Evolutionary conservation across 1,140 invertebrate species (phyloP).

Genomic region (Phenacoccus solenopsis): DNA sequence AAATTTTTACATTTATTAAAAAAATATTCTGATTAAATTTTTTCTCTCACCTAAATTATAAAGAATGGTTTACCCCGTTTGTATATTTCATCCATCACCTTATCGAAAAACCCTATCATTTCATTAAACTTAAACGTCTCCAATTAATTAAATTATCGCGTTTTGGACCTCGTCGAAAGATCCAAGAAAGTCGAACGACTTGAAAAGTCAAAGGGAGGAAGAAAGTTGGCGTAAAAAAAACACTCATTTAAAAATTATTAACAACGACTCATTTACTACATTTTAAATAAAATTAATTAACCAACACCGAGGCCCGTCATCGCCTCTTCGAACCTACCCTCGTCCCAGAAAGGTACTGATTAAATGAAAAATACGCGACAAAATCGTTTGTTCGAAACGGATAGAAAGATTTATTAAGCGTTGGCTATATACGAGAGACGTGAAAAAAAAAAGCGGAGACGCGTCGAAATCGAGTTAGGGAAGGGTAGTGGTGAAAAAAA

Average conservation of each 20-base stretch:
- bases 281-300: background rate
- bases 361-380: background rate
- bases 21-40: too few relatives aligned
- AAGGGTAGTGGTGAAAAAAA: background rate
- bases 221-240: background rate
- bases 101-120: too few relatives aligned
- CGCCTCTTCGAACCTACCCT: too few relatives aligned
- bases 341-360: background rate
- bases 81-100: too few relatives aligned
- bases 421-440: background rate
- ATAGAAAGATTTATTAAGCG: background rate
- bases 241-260: background rate
- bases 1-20: too few relatives aligned
- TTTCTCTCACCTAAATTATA: too few relatives aligned
- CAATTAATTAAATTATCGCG: too few relatives aligned
- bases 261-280: background rate
- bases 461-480: background rate
- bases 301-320: background rate
- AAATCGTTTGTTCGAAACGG: background rate
- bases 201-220: too few relatives aligned
- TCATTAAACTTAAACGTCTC: too few relatives aligned
- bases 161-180: too few relatives aligned
- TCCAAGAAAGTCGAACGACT: too few relatives aligned
- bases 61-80: too few relatives aligned
- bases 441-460: conserved; percentile 5